These are phyloP conservation scores for Limnephilus auricula DNA, from an alignment of 2,888 invertebrate species.

Conservation along the genomic window DNA sequence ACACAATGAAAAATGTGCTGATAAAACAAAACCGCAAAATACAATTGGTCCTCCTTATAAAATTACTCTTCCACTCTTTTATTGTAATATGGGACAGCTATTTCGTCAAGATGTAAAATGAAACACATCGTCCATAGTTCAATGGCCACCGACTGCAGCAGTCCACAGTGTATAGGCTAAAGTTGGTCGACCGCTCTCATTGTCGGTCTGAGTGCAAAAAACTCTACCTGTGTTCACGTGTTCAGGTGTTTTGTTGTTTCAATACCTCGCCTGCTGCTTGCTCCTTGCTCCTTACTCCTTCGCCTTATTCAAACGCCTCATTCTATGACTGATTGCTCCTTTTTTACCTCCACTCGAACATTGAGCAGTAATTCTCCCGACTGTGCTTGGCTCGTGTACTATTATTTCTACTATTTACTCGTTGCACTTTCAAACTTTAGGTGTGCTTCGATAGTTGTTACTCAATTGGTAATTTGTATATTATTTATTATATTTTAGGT, in stretches of 20 bases:
- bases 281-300: not conserved
- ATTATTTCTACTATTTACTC: not conserved
- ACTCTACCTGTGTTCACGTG: conserved; percentile 19
- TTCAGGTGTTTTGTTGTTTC: conserved; percentile 36
- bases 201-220: conserved; percentile 28
- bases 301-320: conserved; percentile 11
- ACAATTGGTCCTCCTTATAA: not conserved
- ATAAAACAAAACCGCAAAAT: not conserved
- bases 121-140: not conserved
- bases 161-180: conserved; percentile 5
- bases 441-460: not conserved
- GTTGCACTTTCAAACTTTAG: not conserved
- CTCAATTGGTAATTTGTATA: no score
- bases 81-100: not conserved
- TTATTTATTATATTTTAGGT: no score
- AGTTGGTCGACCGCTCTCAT: conserved; percentile 31
- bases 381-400: not conserved
- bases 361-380: not conserved
- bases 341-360: conserved; percentile 9
- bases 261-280: conserved; percentile 25
- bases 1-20: not conserved
- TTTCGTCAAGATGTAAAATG: not conserved
- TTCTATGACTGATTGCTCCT: not conserved
- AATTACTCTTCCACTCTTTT: not conserved
- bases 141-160: not conserved